A percentile compares a stretch with the other conserved stretches of the same genome.
Evolutionary conservation across 2,797 vertebrate genomes (phyloP).

Genomic region (Paramormyrops hopkinsi): DNA sequence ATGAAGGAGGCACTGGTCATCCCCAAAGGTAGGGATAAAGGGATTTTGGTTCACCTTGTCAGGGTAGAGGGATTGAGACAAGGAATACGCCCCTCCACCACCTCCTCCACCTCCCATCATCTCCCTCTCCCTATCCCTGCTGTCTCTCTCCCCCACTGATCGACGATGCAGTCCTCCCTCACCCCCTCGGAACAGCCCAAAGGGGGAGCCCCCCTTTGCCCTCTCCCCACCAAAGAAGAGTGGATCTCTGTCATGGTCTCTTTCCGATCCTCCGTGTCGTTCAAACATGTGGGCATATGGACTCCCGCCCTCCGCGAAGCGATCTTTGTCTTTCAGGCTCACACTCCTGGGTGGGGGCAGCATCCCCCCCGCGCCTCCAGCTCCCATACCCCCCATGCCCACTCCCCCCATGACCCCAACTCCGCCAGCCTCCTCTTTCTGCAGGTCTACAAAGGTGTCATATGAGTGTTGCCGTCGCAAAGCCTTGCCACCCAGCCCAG

Average conservation of each 20-base stretch:
- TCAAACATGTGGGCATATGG: conserved; percentile 98
- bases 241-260: conserved; percentile 59
- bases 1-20: conserved; percentile 99
- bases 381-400: conserved; percentile 39
- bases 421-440: conserved; percentile 78
- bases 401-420: conserved; percentile 53
- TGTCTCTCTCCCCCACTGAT: conserved; percentile 68
- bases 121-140: conserved; percentile 68
- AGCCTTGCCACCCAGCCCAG: conserved; percentile 77
- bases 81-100: conserved; percentile 82
- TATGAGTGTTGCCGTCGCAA: conserved; percentile 96
- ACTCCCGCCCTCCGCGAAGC: conserved; percentile 86
- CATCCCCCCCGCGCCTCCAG: conserved; percentile 52
- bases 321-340: conserved; percentile 97
- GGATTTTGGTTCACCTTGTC: conserved; percentile 99
- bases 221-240: conserved; percentile 61
- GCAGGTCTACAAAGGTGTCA: conserved; percentile 96
- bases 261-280: conserved; percentile 63
- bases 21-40: conserved; percentile 99
- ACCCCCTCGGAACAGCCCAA: conserved; percentile 63
- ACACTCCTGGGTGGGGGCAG: conserved; percentile 80
- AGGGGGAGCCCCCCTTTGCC: conserved; percentile 65
- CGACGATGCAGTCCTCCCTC: conserved; percentile 68
- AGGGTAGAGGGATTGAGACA: conserved; percentile 99
- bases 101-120: conserved; percentile 61